Conservation (phyloP, 1,140 invertebrate genomes). For the Temnothorax curvispinosus region DNA sequence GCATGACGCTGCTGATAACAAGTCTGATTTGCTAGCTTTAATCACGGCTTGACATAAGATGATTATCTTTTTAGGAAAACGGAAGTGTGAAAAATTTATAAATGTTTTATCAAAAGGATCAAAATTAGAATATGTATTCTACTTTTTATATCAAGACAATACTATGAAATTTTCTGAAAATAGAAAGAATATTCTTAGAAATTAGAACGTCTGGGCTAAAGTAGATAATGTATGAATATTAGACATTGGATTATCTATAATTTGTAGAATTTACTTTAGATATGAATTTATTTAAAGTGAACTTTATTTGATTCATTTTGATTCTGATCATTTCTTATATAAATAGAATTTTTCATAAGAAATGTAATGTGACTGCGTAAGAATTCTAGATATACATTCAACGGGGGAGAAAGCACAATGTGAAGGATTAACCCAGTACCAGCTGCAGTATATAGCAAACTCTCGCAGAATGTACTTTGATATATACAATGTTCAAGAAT, state of each 20-base stretch:
- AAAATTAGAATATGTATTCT: neutral
- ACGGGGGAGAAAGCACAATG: neutral
- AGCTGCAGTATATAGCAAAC: neutral
- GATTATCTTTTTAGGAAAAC: neutral
- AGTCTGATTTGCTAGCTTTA: conserved; percentile 23
- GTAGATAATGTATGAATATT: neutral
- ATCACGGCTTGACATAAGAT: neutral
- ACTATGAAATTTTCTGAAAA: neutral
- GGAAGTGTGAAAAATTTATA: neutral
- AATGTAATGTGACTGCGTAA: neutral
- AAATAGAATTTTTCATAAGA: conserved; percentile 5
- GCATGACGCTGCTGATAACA: neutral
- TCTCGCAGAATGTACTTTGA: conserved; percentile 5
- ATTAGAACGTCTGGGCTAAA: neutral
- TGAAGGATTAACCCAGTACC: conserved; percentile 19
- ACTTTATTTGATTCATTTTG: neutral
- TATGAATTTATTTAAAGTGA: neutral
- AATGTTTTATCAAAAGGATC: neutral
- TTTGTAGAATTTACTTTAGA: neutral
- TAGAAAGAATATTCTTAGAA: neutral
- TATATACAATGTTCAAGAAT: conserved; percentile 12
- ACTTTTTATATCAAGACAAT: too few species aligned
- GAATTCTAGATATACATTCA: neutral
- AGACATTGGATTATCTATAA: neutral
- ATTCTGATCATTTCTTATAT: neutral